Evolutionary conservation across 2,888 invertebrate species (phyloP).

Genomic region (Cyclophora albipunctata): DNA sequence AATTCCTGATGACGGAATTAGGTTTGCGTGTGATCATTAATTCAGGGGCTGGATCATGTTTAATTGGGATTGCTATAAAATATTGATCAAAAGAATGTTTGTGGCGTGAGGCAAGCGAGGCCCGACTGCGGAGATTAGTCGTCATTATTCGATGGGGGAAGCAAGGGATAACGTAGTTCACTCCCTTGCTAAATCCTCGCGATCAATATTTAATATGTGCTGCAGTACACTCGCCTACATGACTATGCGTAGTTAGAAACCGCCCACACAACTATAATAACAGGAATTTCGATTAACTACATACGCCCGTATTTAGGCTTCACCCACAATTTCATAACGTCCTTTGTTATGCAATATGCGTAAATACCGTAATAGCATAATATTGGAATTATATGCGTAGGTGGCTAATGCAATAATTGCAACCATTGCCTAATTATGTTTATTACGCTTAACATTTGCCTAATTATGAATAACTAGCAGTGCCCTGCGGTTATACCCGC

Average conservation of each 20-base stretch:
- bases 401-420: no score
- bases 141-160: conserved; percentile 7
- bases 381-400: background rate
- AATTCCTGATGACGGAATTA: conserved; percentile 59
- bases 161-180: background rate
- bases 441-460: no score
- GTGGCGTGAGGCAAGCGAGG: conserved; percentile 4
- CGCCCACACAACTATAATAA: conserved; percentile 3
- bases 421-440: no score
- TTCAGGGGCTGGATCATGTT: conserved; percentile 45
- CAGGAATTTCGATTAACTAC: conserved; percentile 8
- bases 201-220: no score
- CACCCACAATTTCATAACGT: background rate
- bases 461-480: no score
- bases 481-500: no score
- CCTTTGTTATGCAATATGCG: background rate
- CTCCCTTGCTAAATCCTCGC: background rate
- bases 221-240: background rate
- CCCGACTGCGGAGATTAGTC: conserved; percentile 4
- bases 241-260: background rate
- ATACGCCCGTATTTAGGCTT: conserved; percentile 4
- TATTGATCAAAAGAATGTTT: conserved; percentile 42
- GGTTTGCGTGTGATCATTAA: conserved; percentile 46
- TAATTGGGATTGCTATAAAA: conserved; percentile 47
- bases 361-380: background rate